A percentile compares a stretch with the other conserved stretches of the same genome.
These are phyloP conservation scores for Cosmia trapezina DNA, from an alignment of 2,888 invertebrate species.

Conservation along the genomic window DNA sequence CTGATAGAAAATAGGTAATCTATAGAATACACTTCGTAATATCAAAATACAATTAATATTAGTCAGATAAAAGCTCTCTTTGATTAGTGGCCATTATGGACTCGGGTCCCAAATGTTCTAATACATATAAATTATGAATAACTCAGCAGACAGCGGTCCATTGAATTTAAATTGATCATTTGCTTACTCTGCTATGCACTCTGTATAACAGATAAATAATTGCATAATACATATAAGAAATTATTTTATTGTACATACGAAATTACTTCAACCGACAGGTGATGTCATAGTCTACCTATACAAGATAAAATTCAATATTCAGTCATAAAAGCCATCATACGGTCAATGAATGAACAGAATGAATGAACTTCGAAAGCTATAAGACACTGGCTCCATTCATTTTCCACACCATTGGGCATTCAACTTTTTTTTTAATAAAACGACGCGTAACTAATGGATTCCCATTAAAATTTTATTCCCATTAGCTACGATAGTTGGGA, in stretches of 20 bases:
- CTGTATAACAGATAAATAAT: not conserved
- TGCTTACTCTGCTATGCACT: not conserved
- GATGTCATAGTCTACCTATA: not conserved
- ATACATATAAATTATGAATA: not conserved
- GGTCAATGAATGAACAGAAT: conserved; percentile 33
- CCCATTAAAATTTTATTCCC: conserved; percentile 51
- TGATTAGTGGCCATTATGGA: not conserved
- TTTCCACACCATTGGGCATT: conserved; percentile 34
- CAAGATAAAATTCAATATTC: conserved; percentile 9
- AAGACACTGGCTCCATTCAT: conserved; percentile 29
- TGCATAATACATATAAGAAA: not conserved
- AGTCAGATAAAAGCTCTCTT: conserved; percentile 2
- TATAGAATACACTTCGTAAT: not conserved
- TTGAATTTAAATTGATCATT: conserved; percentile 14
- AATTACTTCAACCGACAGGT: not conserved
- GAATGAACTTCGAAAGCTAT: conserved; percentile 24
- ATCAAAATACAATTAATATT: not conserved
- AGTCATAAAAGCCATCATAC: conserved; percentile 25
- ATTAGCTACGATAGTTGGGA: conserved; percentile 26
- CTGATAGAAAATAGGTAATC: not conserved
- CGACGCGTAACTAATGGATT: conserved; percentile 29
- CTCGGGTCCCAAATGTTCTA: not conserved
- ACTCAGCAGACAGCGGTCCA: conserved; percentile 7
- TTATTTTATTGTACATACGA: conserved; percentile 10
- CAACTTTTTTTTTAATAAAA: conserved; percentile 40